phyloP scores from a whole-genome alignment of 2,113 vertebrate genomes.

The Dipodomys spectabilis region DNA sequence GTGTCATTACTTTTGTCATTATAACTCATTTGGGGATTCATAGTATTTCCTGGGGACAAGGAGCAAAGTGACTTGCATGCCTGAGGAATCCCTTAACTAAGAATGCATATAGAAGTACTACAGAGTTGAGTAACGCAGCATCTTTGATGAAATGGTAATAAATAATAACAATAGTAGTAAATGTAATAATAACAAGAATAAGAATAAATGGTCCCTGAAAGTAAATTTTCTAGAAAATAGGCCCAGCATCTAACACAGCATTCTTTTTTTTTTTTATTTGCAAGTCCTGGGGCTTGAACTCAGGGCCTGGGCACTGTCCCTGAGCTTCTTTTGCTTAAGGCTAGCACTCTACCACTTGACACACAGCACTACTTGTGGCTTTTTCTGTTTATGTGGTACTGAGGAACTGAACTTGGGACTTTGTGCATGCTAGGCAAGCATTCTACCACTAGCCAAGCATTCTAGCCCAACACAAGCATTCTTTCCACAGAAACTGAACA shows the following conservation, averaged over 20 bases:
- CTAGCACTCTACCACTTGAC: too few species aligned
- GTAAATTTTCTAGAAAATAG: slow-evolving; percentile 32
- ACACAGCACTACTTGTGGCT: too few species aligned
- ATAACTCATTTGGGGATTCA: slow-evolving; percentile 52
- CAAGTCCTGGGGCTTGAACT: too few species aligned
- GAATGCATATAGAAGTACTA: not conserved
- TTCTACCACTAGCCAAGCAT: too few species aligned
- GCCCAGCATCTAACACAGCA: not conserved
- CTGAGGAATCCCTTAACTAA: slow-evolving; percentile 16
- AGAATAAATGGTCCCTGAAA: slow-evolving; percentile 6
- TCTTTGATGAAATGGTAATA: slow-evolving; percentile 13
- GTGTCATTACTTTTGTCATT: slow-evolving; percentile 64
- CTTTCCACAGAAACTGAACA: not conserved
- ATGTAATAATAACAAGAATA: not conserved
- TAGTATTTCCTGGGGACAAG: slow-evolving; percentile 14
- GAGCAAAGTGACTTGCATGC: slow-evolving; percentile 7
- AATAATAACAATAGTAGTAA: too few species aligned
- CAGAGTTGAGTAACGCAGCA: not conserved
- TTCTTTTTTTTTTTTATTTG: not conserved
- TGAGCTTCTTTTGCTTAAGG: too few species aligned
- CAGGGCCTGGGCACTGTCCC: too few species aligned
- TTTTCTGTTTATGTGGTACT: too few species aligned
- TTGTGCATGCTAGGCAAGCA: too few species aligned
- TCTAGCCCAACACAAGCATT: too few species aligned
- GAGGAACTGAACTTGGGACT: too few species aligned